phyloP scores from a whole-genome alignment of 2,113 vertebrate species.

The Polypterus bichir region DNA sequence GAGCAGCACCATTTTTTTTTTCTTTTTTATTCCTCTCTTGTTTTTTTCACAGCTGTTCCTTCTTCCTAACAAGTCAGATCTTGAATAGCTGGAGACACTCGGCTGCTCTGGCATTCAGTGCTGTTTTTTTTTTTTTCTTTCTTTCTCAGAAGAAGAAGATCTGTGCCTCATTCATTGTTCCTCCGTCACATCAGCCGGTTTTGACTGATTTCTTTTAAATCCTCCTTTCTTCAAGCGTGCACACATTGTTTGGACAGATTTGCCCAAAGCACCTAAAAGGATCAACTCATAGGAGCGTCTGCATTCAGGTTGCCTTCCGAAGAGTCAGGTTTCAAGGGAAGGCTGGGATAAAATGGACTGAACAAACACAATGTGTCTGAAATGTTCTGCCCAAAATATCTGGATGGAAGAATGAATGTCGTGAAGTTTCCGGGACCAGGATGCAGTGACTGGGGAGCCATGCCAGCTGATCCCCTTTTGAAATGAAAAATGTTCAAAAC shows the following conservation, averaged over 20 bases:
- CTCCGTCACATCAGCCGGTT: constrained; percentile 18
- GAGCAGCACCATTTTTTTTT: constrained; percentile 28
- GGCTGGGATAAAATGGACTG: too few species aligned
- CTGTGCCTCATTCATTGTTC: constrained; percentile 17
- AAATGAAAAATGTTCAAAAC: too few species aligned
- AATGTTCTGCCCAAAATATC: too few species aligned
- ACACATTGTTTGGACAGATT: constrained; percentile 10
- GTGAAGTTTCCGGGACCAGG: too few species aligned
- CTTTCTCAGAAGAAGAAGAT: constrained; percentile 11
- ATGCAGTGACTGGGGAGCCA: too few species aligned
- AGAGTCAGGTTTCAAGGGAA: too few species aligned
- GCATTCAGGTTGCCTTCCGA: too few species aligned
- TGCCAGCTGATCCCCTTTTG: too few species aligned
- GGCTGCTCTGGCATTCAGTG: constrained; percentile 34
- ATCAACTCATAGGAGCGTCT: too few species aligned
- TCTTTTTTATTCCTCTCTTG: neutral
- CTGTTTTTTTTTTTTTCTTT: constrained; percentile 13
- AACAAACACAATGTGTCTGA: too few species aligned
- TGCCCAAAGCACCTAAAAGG: neutral
- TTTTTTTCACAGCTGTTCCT: constrained; percentile 42
- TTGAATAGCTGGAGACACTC: constrained; percentile 34
- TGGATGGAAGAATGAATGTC: too few species aligned
- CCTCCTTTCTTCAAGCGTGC: constrained; percentile 11
- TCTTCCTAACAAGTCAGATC: constrained; percentile 37
- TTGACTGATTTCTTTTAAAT: constrained; percentile 17